phyloP scores from a whole-genome alignment of 2,888 invertebrate species.

The Apotomis betuletana region DNA sequence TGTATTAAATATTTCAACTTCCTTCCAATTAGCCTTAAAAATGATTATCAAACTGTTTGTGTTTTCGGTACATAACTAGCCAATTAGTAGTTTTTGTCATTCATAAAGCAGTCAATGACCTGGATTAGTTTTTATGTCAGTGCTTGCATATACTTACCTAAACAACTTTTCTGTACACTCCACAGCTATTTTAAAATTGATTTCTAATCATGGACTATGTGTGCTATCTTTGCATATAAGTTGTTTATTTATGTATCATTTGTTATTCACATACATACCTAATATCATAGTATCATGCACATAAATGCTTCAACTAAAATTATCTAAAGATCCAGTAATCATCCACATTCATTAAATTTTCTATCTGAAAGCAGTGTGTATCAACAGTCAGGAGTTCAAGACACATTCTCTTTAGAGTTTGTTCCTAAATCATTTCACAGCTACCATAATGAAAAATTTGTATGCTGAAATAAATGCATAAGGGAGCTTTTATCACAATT shows the following conservation, averaged over 20 bases:
- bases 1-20: no score
- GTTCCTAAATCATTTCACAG: no score
- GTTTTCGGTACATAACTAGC: background rate
- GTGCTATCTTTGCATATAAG: background rate
- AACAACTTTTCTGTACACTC: background rate
- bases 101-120: slow-evolving; percentile 7
- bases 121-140: background rate
- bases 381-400: background rate
- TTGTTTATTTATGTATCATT: no score
- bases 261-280: background rate
- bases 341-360: background rate
- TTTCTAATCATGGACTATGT: background rate
- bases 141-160: background rate
- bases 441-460: no score
- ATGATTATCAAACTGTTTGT: background rate
- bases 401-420: background rate
- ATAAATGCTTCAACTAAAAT: background rate
- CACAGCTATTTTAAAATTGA: background rate
- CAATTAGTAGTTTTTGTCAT: background rate
- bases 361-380: no score
- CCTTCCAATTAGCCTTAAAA: background rate
- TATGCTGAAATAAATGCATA: no score
- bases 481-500: no score
- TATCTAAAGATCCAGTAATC: background rate
- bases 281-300: background rate